Base-by-base conservation (phyloP, 2,888 invertebrate species). In the Xestia xanthographa region DNA sequence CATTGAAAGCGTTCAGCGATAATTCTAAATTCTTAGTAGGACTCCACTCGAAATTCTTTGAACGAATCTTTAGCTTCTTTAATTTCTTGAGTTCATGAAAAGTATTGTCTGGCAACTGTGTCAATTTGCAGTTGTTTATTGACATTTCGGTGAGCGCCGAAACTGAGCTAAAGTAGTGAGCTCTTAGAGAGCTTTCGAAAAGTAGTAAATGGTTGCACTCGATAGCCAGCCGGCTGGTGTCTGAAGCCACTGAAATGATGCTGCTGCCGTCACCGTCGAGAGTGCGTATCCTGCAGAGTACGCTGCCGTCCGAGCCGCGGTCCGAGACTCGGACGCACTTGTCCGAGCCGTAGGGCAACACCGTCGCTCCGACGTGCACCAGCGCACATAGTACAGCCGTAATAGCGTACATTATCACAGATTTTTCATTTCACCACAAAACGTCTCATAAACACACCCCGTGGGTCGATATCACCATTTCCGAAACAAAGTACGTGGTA, bases 1-100 rank as follows among this genome's bases (percentile, higher is more conserved):
- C 98, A 89, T 97, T 97, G 91, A 99, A 97, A 83, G 98, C 97
- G 88, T 97, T 97, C 83, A 97, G 95, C 79, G 97, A 97, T 90
- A 98, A 94, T 91, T 98, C 98, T 90, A 99, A 97, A 88, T 97
- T 97, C 94, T 98, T 98, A 56, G 97, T 97, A 84, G 97, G 97
- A 77, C 97, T 97, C 98, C 99, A 99, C 83, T 98, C 98, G 34
- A 97, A 97, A 94, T 99, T 99, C 92, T 97, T 97, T 29, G 98
- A 98, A 90, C 98, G 98, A 72, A 99, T 96, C 77, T 98, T 97
- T 65, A 99, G 97, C 88, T 97, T 97, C 93, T 98, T 98, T 73
- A 99, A 96, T 90, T 98, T 98, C 89, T 97, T 97, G 58, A 99
- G 96, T 50, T 98, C 98, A 90, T 98, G 97, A 92, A 99, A 98